Evolutionary conservation across 1,140 invertebrate genomes (phyloP), one percentile per base, ranked within the genome.

Genomic region (Lepidurus couesii): DNA sequence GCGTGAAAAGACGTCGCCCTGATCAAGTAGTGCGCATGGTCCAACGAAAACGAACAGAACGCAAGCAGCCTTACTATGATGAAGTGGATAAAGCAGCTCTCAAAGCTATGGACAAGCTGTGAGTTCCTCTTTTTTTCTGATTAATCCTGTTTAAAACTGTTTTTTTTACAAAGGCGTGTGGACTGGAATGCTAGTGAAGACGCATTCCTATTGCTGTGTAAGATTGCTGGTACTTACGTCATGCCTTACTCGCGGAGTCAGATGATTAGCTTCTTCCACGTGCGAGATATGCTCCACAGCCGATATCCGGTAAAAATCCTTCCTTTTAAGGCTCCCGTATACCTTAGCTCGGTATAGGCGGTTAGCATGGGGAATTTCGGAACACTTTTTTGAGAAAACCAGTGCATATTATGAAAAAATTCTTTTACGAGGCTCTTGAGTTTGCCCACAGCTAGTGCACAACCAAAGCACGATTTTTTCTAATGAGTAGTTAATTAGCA

Each of bases 71-170:
- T 21, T 85, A 87, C 44, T 90, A 91, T 79, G 92, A 93, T 82
- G 89, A 91, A 42, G 85, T 89, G 8, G 93, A 94, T 83, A 86
- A 87, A 43, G 86, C 86, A 79, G 92, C 92, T 0, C 81, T 92
- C 43, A 87, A 88, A 73, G 84, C 86, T 42, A 91, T 92, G 89
- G 86, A 87, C 0, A 90, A 89, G 73, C 78, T 90, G 53, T 85
- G 90, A 45, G 86, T 85, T 9, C 24, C 81, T 81, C 77, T 24
- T 34, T 47, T 34, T 34, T 34, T 34, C 26, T 34, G 2, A 34
- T 34, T 34, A 34, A 34, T 34, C 1, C 4, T 1, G 8, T 9
- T 10, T 21, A 16, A 73, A 34, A 21, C 44, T 16, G 53, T 74
- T 13, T 42, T 80, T 76, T 73, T 8, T 80, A 3, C 81, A 45